Percentiles rank a stretch among this genome's conserved stretches.
Conservation (phyloP, 1,140 invertebrate species). For the Drosophila guanche region DNA sequence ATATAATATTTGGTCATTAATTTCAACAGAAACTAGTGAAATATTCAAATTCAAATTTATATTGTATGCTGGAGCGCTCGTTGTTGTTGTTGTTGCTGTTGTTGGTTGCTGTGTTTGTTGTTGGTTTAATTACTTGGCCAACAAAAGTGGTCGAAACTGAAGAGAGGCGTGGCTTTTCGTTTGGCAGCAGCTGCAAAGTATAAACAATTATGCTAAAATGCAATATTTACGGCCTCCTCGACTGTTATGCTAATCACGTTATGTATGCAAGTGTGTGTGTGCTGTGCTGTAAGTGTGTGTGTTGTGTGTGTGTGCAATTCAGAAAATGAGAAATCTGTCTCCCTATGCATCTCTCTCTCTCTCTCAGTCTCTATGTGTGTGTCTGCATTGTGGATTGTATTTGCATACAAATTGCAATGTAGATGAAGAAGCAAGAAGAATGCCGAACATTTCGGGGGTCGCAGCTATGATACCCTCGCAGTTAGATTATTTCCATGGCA, state of each 20-base stretch:
- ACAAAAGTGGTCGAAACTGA: slow-evolving; percentile 40
- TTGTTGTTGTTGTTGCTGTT: background rate
- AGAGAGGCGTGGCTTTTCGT: slow-evolving; percentile 49
- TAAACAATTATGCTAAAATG: slow-evolving; percentile 81
- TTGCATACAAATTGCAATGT: slow-evolving; percentile 81
- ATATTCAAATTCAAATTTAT: slow-evolving; percentile 43
- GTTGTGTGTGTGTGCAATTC: slow-evolving; percentile 22
- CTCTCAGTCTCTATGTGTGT: slow-evolving; percentile 21
- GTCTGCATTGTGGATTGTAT: slow-evolving; percentile 72
- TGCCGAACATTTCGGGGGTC: background rate
- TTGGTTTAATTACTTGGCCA: slow-evolving; percentile 50
- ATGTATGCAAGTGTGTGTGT: slow-evolving; percentile 24
- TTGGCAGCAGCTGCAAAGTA: slow-evolving; percentile 70
- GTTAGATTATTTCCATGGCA: too few relatives aligned
- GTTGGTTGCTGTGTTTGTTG: slow-evolving; percentile 13
- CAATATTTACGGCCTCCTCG: slow-evolving; percentile 75
- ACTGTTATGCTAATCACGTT: slow-evolving; percentile 76
- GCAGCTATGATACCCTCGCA: too few relatives aligned
- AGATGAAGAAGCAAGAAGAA: slow-evolving; percentile 64
- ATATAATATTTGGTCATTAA: slow-evolving; percentile 29
- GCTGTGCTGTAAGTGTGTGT: slow-evolving; percentile 23
- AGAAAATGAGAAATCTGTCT: slow-evolving; percentile 26
- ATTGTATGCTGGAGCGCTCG: background rate
- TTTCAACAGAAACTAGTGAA: background rate
- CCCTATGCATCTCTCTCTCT: slow-evolving; percentile 5